These are phyloP conservation scores for Conopomorpha cramerella DNA, from an alignment of 1,140 invertebrate genomes.

Conservation along the genomic window DNA sequence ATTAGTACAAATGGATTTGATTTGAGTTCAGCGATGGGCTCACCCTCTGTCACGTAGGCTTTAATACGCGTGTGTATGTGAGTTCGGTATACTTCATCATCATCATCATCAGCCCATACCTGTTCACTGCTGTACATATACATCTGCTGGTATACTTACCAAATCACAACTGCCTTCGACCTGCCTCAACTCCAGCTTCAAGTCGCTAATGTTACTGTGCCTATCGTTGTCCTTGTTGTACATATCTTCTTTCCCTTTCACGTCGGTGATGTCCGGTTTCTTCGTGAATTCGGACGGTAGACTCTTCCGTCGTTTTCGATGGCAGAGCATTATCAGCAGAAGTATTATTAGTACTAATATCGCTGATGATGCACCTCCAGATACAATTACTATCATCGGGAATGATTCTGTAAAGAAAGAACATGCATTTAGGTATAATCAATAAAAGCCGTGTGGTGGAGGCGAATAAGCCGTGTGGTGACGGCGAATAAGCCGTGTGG, in stretches of 20 bases:
- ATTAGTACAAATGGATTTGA: too few species aligned
- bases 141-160: too few species aligned
- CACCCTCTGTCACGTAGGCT: too few species aligned
- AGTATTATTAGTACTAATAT: slow-evolving; percentile 31
- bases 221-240: slow-evolving; percentile 39
- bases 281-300: slow-evolving; percentile 23
- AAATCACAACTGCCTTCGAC: slow-evolving; percentile 43
- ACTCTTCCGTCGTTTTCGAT: slow-evolving; percentile 27
- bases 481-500: too few species aligned
- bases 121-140: too few species aligned
- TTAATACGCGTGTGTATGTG: too few species aligned
- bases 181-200: slow-evolving; percentile 39
- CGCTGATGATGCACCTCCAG: slow-evolving; percentile 16
- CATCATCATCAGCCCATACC: too few species aligned
- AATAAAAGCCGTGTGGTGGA: too few species aligned
- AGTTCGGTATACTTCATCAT: too few species aligned
- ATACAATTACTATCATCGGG: slow-evolving; percentile 23
- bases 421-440: too few species aligned
- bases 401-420: slow-evolving; percentile 27
- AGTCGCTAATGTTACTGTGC: slow-evolving; percentile 38
- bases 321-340: slow-evolving; percentile 37
- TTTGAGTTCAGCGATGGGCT: too few species aligned
- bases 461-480: too few species aligned
- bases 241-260: slow-evolving; percentile 27
- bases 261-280: slow-evolving; percentile 37